Conservation (phyloP, 2,888 invertebrate species). For the Nipponacmea schrenckii region DNA sequence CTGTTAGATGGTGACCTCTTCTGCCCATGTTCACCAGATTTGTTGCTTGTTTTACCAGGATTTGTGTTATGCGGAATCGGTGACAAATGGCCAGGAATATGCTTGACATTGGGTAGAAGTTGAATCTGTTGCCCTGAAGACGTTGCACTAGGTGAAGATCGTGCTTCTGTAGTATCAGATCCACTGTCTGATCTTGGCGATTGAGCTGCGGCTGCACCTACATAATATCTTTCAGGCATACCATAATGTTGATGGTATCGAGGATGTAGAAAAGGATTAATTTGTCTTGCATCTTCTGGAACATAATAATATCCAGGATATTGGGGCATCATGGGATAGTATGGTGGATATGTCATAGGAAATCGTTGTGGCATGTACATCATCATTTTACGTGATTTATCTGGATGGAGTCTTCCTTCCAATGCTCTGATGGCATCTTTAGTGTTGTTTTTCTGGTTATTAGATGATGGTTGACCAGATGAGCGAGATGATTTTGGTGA, state of each 20-base stretch:
- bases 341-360: slow-evolving; percentile 21
- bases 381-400: slow-evolving; percentile 24
- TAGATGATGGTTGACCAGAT: slow-evolving; percentile 2
- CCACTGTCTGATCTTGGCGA: slow-evolving; percentile 9
- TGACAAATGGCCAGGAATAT: slow-evolving; percentile 51
- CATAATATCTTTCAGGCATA: slow-evolving; percentile 6
- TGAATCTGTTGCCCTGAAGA: slow-evolving; percentile 48
- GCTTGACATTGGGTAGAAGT: slow-evolving; percentile 59
- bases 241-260: background rate
- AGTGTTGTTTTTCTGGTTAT: background rate
- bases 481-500: background rate
- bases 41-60: background rate
- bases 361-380: slow-evolving; percentile 29
- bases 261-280: slow-evolving; percentile 15
- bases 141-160: slow-evolving; percentile 21
- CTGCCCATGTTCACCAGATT: slow-evolving; percentile 20
- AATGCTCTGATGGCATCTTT: background rate
- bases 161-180: slow-evolving; percentile 7
- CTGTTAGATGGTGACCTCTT: slow-evolving; percentile 11
- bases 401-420: slow-evolving; percentile 5
- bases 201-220: background rate
- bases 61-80: slow-evolving; percentile 17
- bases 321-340: slow-evolving; percentile 22
- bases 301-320: slow-evolving; percentile 26
- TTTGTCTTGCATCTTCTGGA: slow-evolving; percentile 30